Conservation (phyloP, 2,797 vertebrate species). For the Eremophila alpestris region DNA sequence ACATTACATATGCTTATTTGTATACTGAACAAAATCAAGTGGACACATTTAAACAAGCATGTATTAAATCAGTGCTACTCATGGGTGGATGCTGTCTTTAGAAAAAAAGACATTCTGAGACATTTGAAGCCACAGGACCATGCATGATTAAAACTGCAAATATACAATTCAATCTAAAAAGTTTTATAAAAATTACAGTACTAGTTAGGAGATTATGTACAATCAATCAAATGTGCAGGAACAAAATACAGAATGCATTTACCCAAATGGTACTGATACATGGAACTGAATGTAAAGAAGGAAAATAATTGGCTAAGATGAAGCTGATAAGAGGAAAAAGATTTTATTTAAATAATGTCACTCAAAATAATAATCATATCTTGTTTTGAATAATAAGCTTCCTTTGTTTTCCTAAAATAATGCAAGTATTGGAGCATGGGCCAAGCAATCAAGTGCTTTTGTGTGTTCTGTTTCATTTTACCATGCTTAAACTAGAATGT, state of each 20-base stretch:
- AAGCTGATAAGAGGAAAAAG: neutral
- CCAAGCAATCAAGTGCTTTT: neutral
- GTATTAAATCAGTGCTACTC: neutral
- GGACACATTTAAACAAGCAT: neutral
- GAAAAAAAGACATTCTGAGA: neutral
- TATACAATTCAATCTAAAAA: neutral
- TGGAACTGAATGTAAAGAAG: neutral
- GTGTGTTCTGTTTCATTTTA: neutral
- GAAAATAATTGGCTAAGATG: neutral
- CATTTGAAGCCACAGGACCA: neutral
- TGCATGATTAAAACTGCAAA: neutral
- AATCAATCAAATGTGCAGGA: neutral
- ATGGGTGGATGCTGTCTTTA: neutral
- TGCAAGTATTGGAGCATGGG: neutral
- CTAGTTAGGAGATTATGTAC: neutral
- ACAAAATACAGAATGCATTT: neutral
- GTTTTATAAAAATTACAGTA: neutral
- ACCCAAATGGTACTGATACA: neutral
- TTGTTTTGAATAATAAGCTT: neutral
- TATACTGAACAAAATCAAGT: neutral
- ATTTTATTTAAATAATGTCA: neutral
- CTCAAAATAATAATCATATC: neutral
- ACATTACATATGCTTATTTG: neutral
- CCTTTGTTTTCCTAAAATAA: conserved; percentile 18
- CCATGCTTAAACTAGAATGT: neutral